Percentiles rank a stretch among this genome's conserved stretches.
Evolutionary conservation across 2,888 invertebrate species (phyloP).

Genomic region (Xanthia togata): DNA sequence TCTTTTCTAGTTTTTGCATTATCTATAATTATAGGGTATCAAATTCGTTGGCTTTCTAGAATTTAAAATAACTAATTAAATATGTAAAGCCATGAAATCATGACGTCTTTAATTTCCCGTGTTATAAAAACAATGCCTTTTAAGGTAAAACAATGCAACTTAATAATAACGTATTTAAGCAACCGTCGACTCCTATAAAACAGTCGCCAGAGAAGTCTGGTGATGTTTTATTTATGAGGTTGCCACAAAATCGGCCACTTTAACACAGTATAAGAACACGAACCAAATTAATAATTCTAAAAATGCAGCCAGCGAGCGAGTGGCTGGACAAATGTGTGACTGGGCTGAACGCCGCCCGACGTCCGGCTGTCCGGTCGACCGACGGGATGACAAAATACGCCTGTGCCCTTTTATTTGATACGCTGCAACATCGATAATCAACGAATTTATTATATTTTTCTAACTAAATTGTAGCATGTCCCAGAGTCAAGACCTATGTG

Average conservation of each 20-base stretch:
- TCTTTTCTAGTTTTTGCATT: not conserved
- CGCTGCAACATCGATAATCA: slow-evolving; percentile 62
- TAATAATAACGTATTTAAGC: slow-evolving; percentile 82
- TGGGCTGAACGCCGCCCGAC: slow-evolving; percentile 66
- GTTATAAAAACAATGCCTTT: slow-evolving; percentile 62
- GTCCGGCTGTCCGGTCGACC: slow-evolving; percentile 32
- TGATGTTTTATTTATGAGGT: slow-evolving; percentile 87
- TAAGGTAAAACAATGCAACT: slow-evolving; percentile 74
- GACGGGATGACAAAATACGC: slow-evolving; percentile 77
- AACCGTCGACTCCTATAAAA: slow-evolving; percentile 78
- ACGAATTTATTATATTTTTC: slow-evolving; percentile 46
- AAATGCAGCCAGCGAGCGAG: slow-evolving; percentile 84
- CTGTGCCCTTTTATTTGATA: slow-evolving; percentile 72
- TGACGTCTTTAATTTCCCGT: slow-evolving; percentile 39
- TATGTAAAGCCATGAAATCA: slow-evolving; percentile 44
- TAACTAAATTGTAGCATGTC: slow-evolving; percentile 16
- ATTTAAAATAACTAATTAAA: slow-evolving; percentile 17
- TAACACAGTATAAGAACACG: slow-evolving; percentile 87
- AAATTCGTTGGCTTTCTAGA: not conserved
- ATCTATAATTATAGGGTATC: not conserved
- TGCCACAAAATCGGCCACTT: slow-evolving; percentile 85
- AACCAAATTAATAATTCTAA: slow-evolving; percentile 89
- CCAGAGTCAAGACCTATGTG: slow-evolving; percentile 6
- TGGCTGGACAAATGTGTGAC: slow-evolving; percentile 80
- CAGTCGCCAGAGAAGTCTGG: slow-evolving; percentile 74